Evolutionary conservation across 2,113 vertebrate genomes (phyloP).

Genomic region (Pipra filicauda): DNA sequence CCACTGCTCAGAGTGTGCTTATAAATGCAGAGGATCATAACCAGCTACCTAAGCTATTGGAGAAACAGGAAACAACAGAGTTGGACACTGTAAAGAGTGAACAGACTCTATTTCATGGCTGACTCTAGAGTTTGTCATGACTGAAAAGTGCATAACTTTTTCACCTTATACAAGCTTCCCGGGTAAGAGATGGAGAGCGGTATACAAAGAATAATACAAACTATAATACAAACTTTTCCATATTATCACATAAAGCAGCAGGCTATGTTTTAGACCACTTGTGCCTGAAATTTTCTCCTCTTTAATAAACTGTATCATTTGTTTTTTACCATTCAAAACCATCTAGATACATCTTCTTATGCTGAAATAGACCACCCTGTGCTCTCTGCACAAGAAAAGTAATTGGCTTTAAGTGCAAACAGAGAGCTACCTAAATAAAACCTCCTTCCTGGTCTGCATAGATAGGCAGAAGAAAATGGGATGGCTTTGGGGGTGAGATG

Average conservation of each 20-base stretch:
- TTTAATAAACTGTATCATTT: constrained; percentile 7
- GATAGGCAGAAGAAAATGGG: constrained; percentile 3
- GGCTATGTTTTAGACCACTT: background rate
- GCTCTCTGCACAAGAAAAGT: background rate
- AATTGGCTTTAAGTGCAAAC: constrained; percentile 27
- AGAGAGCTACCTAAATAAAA: constrained; percentile 6
- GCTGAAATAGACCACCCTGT: background rate
- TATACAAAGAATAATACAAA: background rate
- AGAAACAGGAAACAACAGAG: background rate
- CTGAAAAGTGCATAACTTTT: background rate
- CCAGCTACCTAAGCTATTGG: background rate
- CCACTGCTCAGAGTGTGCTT: background rate
- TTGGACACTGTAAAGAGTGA: background rate
- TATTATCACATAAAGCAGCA: background rate
- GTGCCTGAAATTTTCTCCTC: background rate
- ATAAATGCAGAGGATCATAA: background rate
- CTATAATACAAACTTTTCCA: background rate
- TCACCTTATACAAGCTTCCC: background rate
- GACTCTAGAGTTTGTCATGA: background rate
- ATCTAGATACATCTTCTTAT: background rate
- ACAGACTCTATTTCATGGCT: background rate
- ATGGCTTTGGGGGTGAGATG: background rate
- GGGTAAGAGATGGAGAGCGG: background rate
- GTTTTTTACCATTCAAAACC: background rate
- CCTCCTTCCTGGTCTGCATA: background rate